Percentiles rank a stretch among this genome's conserved stretches.
phyloP scores from a whole-genome alignment of 2,113 vertebrate species.

The Dipodomys merriami region DNA sequence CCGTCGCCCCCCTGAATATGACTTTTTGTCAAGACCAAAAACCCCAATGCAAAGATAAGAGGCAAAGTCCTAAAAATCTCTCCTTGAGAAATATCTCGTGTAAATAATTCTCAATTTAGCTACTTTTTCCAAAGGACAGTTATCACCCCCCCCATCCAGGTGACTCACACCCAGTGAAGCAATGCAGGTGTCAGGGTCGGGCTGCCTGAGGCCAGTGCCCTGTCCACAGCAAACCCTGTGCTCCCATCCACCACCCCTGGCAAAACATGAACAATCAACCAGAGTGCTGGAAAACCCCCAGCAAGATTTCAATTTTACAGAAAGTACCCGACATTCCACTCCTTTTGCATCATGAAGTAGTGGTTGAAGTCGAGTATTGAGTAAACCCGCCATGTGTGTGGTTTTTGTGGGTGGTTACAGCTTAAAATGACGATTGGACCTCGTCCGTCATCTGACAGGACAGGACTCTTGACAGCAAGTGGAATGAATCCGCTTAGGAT shows the following conservation, averaged over 20 bases:
- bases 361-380: constrained; percentile 87
- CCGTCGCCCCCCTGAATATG: background rate
- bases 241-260: constrained; percentile 66
- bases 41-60: constrained; percentile 49
- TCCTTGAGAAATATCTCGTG: background rate
- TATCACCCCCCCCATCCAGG: background rate
- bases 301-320: constrained; percentile 88
- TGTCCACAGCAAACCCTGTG: constrained; percentile 65
- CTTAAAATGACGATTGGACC: constrained; percentile 80
- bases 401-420: constrained; percentile 88
- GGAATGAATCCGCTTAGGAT: background rate
- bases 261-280: constrained; percentile 82
- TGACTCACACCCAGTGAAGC: background rate
- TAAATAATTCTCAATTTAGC: background rate
- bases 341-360: constrained; percentile 90
- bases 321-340: constrained; percentile 91
- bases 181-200: too few species aligned
- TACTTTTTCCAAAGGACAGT: constrained; percentile 1
- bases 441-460: constrained; percentile 69
- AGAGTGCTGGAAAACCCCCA: constrained; percentile 88
- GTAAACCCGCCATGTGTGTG: constrained; percentile 86
- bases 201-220: too few species aligned
- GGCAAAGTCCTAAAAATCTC: background rate
- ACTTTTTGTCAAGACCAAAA: constrained; percentile 36
- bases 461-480: constrained; percentile 75